Percentiles rank a stretch among this genome's conserved stretches.
Conservation (phyloP, 2,113 vertebrate species). For the Bubo scandiacus region DNA sequence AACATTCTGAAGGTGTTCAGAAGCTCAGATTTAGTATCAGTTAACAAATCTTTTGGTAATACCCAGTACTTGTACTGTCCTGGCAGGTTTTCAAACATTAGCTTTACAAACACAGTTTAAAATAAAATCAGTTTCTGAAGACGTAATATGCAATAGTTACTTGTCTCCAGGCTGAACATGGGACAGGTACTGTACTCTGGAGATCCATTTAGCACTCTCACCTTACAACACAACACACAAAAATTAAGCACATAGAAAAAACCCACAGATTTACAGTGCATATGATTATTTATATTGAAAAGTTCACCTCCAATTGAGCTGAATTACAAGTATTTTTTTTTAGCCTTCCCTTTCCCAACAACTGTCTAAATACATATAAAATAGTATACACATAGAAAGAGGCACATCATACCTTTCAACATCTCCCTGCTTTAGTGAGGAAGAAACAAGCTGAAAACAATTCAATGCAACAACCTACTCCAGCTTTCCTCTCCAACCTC, state of each 20-base stretch:
- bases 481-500: constrained; percentile 67
- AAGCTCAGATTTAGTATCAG: neutral
- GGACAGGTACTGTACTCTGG: neutral
- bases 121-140: neutral
- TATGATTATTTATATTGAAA: neutral
- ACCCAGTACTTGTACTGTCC: neutral
- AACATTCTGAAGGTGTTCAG: neutral
- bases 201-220: neutral
- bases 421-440: constrained; percentile 66
- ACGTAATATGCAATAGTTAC: neutral
- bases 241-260: neutral
- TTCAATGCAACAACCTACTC: constrained; percentile 67
- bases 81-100: neutral
- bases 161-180: neutral
- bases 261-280: neutral
- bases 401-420: constrained; percentile 66
- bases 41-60: neutral
- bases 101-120: constrained; percentile 2
- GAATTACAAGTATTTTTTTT: neutral
- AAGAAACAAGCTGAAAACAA: constrained; percentile 68
- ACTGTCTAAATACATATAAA: neutral
- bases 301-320: neutral
- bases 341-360: constrained; percentile 20
- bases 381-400: constrained; percentile 20
- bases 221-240: neutral